Percentiles rank a stretch among this genome's conserved stretches.
Conservation (phyloP, 2,113 vertebrate genomes). For the Pleuronectes platessa region DNA sequence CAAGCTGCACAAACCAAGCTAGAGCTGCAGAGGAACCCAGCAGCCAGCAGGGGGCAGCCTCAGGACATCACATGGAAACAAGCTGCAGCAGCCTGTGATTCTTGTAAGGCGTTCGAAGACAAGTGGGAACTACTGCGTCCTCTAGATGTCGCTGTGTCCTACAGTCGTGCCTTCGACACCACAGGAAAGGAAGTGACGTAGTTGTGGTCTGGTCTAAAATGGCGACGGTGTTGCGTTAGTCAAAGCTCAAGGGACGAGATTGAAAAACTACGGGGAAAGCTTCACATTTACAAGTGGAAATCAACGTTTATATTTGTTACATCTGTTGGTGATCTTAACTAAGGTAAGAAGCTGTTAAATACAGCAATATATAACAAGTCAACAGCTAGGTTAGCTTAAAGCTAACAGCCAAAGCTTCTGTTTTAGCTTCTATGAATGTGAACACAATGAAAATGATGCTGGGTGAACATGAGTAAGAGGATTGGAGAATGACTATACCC, state of each 20-base stretch:
- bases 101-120: too few relatives aligned
- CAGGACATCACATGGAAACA: too few relatives aligned
- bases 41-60: too few relatives aligned
- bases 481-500: too few relatives aligned
- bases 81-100: too few relatives aligned
- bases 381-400: background rate
- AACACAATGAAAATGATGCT: background rate
- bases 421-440: background rate
- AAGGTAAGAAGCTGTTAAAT: slow-evolving; percentile 20
- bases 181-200: slow-evolving; percentile 43
- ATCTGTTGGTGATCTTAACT: background rate
- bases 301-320: background rate
- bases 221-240: slow-evolving; percentile 29
- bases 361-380: background rate
- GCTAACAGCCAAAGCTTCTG: too few relatives aligned
- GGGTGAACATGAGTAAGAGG: background rate
- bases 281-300: background rate
- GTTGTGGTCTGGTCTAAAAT: slow-evolving; percentile 40
- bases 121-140: too few relatives aligned
- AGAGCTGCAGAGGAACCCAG: too few relatives aligned
- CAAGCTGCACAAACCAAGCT: too few relatives aligned
- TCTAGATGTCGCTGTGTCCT: slow-evolving; percentile 28
- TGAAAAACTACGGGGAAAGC: background rate
- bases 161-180: background rate
- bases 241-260: slow-evolving; percentile 31